Conservation (phyloP, 1,140 invertebrate species). For the Tachypleus tridentatus region DNA sequence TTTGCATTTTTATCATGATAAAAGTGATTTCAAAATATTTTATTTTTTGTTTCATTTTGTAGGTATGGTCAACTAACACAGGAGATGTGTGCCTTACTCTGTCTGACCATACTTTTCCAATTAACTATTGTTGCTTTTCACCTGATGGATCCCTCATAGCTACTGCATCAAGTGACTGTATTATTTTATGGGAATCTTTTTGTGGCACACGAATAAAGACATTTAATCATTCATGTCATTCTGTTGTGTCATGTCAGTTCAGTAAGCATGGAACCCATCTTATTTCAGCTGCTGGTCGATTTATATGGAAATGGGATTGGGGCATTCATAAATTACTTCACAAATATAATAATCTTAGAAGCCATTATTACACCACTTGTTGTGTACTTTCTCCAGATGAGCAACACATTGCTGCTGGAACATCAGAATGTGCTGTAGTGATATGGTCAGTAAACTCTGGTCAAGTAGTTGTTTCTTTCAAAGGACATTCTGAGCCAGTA, state of each 20-base stretch:
- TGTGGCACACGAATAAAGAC: background rate
- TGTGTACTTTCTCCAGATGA: constrained; percentile 1
- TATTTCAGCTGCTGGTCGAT: background rate
- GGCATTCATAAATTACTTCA: background rate
- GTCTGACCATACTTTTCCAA: background rate
- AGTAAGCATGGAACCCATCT: background rate
- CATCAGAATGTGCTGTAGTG: background rate
- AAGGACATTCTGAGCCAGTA: background rate
- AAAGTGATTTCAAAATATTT: too few relatives aligned
- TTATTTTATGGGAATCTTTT: background rate
- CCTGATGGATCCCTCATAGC: background rate
- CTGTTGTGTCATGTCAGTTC: background rate
- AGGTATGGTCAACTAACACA: too few relatives aligned
- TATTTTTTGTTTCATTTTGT: too few relatives aligned
- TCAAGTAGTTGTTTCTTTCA: background rate
- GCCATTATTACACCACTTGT: background rate
- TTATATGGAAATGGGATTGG: background rate
- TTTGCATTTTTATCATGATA: too few relatives aligned
- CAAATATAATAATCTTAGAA: background rate
- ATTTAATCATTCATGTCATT: background rate
- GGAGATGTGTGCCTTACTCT: too few relatives aligned
- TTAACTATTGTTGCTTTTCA: constrained; percentile 2
- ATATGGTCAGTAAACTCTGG: background rate
- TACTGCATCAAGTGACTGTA: background rate
- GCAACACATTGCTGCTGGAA: background rate